phyloP scores from a whole-genome alignment of 2,113 vertebrate species.

The Microcebus griseorufus region DNA sequence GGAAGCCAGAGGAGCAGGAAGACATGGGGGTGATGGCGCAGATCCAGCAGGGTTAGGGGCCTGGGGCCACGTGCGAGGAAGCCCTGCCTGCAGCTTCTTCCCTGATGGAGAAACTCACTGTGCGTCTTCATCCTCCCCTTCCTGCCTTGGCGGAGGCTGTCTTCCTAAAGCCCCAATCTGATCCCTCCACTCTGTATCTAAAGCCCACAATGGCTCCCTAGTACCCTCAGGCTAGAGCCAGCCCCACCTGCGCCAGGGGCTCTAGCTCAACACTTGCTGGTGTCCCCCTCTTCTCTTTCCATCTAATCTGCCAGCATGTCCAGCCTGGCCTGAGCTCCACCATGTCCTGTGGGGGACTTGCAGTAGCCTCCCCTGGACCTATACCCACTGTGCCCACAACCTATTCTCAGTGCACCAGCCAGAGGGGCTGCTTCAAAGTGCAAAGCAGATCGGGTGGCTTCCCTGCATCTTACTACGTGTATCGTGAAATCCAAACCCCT shows the following conservation, averaged over 20 bases:
- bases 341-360: not conserved
- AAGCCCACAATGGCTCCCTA: not conserved
- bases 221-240: not conserved
- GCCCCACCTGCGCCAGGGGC: not conserved
- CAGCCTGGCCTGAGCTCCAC: not conserved
- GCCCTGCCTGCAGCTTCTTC: not conserved
- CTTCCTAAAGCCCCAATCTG: not conserved
- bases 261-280: not conserved
- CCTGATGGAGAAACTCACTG: not conserved
- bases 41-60: not conserved
- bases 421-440: not conserved
- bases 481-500: not conserved
- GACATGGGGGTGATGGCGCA: not conserved
- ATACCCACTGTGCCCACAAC: fast-evolving
- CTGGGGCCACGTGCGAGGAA: fast-evolving
- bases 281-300: not conserved
- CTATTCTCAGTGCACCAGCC: not conserved
- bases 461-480: fast-evolving
- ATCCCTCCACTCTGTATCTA: not conserved
- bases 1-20: not conserved
- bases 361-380: fast-evolving
- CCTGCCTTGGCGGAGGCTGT: not conserved
- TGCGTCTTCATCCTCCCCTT: no score
- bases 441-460: fast-evolving
- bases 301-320: not conserved